Evolutionary conservation across 2,888 invertebrate species (phyloP), one percentile per base, ranked within the genome.

Genomic region (Tillus elongatus): DNA sequence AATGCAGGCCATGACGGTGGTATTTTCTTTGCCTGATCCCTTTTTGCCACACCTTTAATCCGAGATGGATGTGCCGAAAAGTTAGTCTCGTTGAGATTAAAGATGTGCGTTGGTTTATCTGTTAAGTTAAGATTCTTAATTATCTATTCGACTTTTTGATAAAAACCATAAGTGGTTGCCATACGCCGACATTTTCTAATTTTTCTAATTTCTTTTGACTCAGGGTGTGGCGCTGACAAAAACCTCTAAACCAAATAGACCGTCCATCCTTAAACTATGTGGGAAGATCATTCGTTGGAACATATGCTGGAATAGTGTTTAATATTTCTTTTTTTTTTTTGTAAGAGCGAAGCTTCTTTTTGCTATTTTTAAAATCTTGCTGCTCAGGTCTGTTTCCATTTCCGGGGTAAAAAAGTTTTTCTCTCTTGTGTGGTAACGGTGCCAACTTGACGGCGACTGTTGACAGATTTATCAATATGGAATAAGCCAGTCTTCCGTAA

Each of bases 81-180:
- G n/a, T n/a, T n/a, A n/a, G n/a, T n/a, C n/a, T n/a, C 24, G 30
- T 49, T 47, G 24, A 45, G 42, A 30, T 48, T 50, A 26, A 34
- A 51, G n/a, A 34, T 41, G 39, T 12, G n/a, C n/a, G 13, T 12
- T 9, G 43, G 40, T 26, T 40, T 40, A 16, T 41, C 35, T 35
- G 41, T 3, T 16, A 43, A 45, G 28, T 26, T 39, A 4, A 41
- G 31, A 14, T 44, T 16, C 27, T 35, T 2, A 12, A 50, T 40
- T n/a, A n/a, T n/a, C n/a, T n/a, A n/a, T n/a, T n/a, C n/a, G n/a
- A n/a, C n/a, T n/a, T n/a, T n/a, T n/a, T n/a, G n/a, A n/a, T n/a
- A n/a, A n/a, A n/a, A n/a, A n/a, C n/a, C n/a, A 19, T 30, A 15
- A 41, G 42, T 35, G 9, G 43, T 39, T 15, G 36, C 39, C 14